Evolutionary conservation across 2,113 vertebrate genomes (phyloP), one percentile per base, ranked within the genome.

Genomic region (Triplophysa rosa): DNA sequence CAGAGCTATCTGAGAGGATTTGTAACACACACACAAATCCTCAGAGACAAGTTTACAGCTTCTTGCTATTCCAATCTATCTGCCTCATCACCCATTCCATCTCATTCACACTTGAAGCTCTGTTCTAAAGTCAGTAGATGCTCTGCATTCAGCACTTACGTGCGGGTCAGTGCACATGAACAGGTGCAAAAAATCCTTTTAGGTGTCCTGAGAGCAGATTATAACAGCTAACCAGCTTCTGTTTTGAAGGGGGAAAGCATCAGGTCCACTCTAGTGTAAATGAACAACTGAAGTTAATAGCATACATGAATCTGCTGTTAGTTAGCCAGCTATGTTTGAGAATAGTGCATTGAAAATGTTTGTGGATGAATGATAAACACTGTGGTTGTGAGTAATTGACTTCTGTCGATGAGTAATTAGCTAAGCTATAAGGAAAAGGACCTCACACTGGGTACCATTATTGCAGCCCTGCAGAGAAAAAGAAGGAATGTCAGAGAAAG

Each of bases 381-480:
- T 67, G 17, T 66, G 70, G 75, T 56, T 71, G 16, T 49, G 58
- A 17, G 79, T 81, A 84, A 84, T 81, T 84, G 69, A 73, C 63
- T 63, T 64, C 26, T 63, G 56, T 54, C 56, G 47, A 81, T 19
- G 37, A 24, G 66, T 67, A 68, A 84, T 84, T 33, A 73, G 40
- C 63, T 47, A 24, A 26, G 59, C 54, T 58, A 73, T 56, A 14
- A 68, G 69, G 63, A 64, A 69, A 80, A 81, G 54, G 75, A 69
- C 54, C 79, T 68, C 83, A 68, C 68, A 78, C 68, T 23, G 79
- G 73, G 74, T 26, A 78, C 26, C 62, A 84, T 81, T 84, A 84
- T 77, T 72, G 21, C 40, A 73, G 52, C 29, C 79, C 68, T 14
- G 12, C 21, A 63, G 82, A 73, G 73, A 63, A 80, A 71, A 40